A percentile compares a stretch with the other conserved stretches of the same genome.
Evolutionary conservation across 2,797 vertebrate genomes (phyloP).

Genomic region (Catharus ustulatus): DNA sequence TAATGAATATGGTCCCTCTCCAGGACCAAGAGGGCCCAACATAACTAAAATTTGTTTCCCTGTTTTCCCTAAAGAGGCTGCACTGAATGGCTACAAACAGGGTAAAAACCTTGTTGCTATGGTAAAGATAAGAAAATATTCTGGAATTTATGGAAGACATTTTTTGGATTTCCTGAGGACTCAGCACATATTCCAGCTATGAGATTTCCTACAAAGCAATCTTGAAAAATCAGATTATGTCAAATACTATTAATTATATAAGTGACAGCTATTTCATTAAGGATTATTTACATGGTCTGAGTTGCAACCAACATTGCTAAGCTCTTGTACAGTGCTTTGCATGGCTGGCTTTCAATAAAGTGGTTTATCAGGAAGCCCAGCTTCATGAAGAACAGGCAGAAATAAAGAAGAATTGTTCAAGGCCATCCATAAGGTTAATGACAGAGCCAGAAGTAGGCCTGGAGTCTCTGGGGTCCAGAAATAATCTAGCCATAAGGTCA

Average conservation of each 20-base stretch:
- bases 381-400: not conserved
- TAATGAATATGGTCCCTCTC: not conserved
- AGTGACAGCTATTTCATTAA: not conserved
- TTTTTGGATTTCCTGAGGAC: not conserved
- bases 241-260: not conserved
- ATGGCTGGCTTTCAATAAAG: not conserved
- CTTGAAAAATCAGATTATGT: not conserved
- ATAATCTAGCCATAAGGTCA: not conserved
- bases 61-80: not conserved
- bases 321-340: not conserved
- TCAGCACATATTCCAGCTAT: not conserved
- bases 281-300: not conserved
- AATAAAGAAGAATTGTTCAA: not conserved
- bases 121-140: not conserved
- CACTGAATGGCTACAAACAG: not conserved
- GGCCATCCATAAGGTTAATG: not conserved
- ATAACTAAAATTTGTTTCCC: not conserved
- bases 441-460: not conserved
- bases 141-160: not conserved
- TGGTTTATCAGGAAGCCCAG: not conserved
- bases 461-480: not conserved
- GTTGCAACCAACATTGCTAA: not conserved
- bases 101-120: not conserved
- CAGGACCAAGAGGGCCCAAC: not conserved
- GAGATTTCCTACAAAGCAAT: not conserved